Evolutionary conservation across 2,797 vertebrate species (phyloP).

Genomic region (Peromyscus attwateri): DNA sequence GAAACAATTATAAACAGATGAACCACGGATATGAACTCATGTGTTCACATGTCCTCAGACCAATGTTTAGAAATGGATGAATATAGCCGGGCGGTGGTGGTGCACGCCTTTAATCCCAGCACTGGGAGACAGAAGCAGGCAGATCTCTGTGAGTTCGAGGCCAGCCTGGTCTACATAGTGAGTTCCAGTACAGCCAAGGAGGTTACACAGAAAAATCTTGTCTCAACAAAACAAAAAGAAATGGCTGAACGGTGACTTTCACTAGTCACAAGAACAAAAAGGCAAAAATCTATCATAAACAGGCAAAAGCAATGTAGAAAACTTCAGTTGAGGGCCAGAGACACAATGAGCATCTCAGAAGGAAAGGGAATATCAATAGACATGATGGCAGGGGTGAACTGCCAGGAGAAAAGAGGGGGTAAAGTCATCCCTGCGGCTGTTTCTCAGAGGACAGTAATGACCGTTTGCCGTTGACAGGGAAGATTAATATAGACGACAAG

Average conservation of each 20-base stretch:
- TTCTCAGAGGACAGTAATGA: slow-evolving; percentile 11
- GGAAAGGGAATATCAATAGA: background rate
- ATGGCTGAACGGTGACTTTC: background rate
- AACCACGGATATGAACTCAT: background rate
- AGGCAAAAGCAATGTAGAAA: background rate
- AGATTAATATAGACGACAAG: background rate
- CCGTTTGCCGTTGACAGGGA: background rate
- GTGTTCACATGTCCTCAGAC: fast-evolving
- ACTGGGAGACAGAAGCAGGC: background rate
- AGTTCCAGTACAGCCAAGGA: background rate
- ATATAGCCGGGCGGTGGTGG: background rate
- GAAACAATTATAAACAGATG: slow-evolving; percentile 23
- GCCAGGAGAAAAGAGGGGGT: background rate
- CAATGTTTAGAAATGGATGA: background rate
- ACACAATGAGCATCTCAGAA: slow-evolving; percentile 8
- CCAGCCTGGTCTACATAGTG: background rate
- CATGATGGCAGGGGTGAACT: background rate
- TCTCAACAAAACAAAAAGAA: background rate
- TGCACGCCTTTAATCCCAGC: background rate
- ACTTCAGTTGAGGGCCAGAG: background rate
- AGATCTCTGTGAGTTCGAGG: background rate
- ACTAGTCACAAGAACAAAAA: slow-evolving; percentile 24
- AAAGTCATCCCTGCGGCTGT: background rate
- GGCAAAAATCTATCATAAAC: background rate
- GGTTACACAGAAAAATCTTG: background rate